Conservation (phyloP, 2,113 vertebrate genomes). For the Rattus norvegicus region GRCr8 NC_086019.1:131424501-131425000, state of each 20-base stretch:
- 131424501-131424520: neutral
- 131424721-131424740: neutral
- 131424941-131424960: constrained; percentile 70
- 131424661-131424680: neutral
- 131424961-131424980: constrained; percentile 76
- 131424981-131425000: constrained; percentile 82
- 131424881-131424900: neutral
- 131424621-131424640: no score
- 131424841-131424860: neutral
- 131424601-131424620: no score
- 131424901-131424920: neutral
- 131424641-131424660: neutral
- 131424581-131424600: neutral
- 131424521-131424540: neutral
- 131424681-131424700: neutral
- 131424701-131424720: neutral
- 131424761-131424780: neutral
- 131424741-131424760: neutral
- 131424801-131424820: neutral
- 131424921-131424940: constrained; percentile 53
- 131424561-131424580: neutral
- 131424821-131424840: neutral
- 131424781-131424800: neutral
- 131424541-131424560: neutral
- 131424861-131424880: neutral